These are phyloP conservation scores for Formica aserva DNA, from an alignment of 2,888 invertebrate genomes.

Conservation along the genomic window DNA sequence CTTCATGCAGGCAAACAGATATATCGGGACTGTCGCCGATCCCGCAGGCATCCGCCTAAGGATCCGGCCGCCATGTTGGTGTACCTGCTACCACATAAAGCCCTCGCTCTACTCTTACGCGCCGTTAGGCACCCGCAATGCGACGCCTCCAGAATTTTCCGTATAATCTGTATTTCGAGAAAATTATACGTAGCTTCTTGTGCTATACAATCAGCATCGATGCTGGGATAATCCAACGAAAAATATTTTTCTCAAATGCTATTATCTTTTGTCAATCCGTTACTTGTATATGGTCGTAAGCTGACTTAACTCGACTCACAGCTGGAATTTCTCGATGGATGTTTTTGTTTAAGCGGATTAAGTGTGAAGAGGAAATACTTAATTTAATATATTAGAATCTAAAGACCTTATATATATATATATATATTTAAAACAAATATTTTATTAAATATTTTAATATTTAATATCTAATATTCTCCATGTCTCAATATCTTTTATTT, in stretches of 20 bases:
- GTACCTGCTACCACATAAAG: slow-evolving; percentile 59
- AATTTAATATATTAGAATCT: background rate
- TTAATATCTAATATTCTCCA: slow-evolving; percentile 2
- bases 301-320: background rate
- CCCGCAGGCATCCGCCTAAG: slow-evolving; percentile 58
- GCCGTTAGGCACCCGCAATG: slow-evolving; percentile 33
- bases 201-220: background rate
- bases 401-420: background rate
- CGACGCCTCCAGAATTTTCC: background rate
- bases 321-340: background rate
- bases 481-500: background rate
- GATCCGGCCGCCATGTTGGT: slow-evolving; percentile 60
- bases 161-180: slow-evolving; percentile 3
- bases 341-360: background rate
- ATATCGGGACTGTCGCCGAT: slow-evolving; percentile 79
- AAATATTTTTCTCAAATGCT: background rate
- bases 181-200: background rate
- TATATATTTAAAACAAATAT: background rate
- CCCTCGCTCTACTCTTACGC: slow-evolving; percentile 32
- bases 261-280: background rate
- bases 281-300: background rate
- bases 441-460: slow-evolving; percentile 9
- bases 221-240: background rate
- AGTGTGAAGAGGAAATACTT: background rate
- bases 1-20: slow-evolving; percentile 82